Percentiles rank a stretch among this genome's conserved stretches.
phyloP scores from a whole-genome alignment of 1,140 invertebrate genomes.

The Thalassaphorura encarpata region DNA sequence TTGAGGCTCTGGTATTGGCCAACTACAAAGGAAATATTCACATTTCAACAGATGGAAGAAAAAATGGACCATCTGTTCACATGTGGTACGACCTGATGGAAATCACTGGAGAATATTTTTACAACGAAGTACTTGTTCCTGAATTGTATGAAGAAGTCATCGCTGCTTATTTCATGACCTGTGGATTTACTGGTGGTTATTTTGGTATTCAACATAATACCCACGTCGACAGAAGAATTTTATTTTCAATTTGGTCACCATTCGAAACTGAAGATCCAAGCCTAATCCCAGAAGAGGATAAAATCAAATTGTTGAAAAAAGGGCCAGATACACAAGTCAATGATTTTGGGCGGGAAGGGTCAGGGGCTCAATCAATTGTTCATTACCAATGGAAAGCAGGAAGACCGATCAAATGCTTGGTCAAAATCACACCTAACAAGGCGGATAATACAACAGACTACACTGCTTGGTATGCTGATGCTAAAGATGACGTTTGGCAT shows the following conservation, averaged over 20 bases:
- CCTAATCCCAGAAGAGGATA: slow-evolving; percentile 25
- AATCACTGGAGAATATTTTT: slow-evolving; percentile 20
- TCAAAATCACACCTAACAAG: slow-evolving; percentile 5
- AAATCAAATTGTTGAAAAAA: slow-evolving; percentile 13
- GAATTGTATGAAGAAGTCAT: slow-evolving; percentile 13
- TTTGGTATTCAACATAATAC: slow-evolving; percentile 29
- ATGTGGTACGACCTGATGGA: slow-evolving; percentile 2
- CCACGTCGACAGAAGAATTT: slow-evolving; percentile 13
- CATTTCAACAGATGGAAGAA: slow-evolving; percentile 11
- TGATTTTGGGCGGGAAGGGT: slow-evolving; percentile 20
- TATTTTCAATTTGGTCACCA: slow-evolving; percentile 29
- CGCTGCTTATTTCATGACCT: slow-evolving; percentile 21
- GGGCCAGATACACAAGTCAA: slow-evolving; percentile 15
- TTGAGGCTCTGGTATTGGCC: not conserved
- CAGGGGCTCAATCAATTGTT: slow-evolving; percentile 15
- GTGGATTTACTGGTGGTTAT: slow-evolving; percentile 27
- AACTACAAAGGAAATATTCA: not conserved
- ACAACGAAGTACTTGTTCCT: slow-evolving; percentile 28
- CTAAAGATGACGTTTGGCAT: slow-evolving; percentile 26
- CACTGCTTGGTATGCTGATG: slow-evolving; percentile 33
- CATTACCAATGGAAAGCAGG: slow-evolving; percentile 20
- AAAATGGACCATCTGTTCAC: slow-evolving; percentile 29
- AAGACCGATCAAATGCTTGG: slow-evolving; percentile 14
- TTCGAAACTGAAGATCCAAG: slow-evolving; percentile 22
- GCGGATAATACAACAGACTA: slow-evolving; percentile 14